These are phyloP conservation scores for Tenthredo notha DNA, from an alignment of 2,888 invertebrate genomes.

Conservation along the genomic window DNA sequence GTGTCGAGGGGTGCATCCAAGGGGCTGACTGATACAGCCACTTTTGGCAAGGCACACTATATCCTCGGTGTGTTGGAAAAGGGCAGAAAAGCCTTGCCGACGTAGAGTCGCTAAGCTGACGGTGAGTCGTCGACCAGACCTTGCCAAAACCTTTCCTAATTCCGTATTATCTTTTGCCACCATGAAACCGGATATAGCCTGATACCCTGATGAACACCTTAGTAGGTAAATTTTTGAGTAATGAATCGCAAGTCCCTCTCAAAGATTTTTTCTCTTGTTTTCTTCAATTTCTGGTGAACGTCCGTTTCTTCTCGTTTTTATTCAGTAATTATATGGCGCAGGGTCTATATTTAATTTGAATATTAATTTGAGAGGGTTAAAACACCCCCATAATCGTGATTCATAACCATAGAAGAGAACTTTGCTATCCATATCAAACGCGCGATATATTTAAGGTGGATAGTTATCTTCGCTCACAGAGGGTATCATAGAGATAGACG, in stretches of 20 bases:
- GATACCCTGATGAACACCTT: background rate
- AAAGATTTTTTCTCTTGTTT: background rate
- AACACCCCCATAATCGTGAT: background rate
- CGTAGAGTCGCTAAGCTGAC: conserved; percentile 29
- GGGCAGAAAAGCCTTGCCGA: background rate
- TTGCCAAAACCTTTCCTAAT: conserved; percentile 49
- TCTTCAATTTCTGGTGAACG: background rate
- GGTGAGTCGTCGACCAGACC: conserved; percentile 9
- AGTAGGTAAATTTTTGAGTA: background rate
- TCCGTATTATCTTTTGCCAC: conserved; percentile 48
- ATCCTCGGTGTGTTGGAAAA: background rate
- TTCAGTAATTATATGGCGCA: background rate
- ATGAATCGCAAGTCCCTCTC: background rate
- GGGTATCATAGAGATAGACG: conserved; percentile 16
- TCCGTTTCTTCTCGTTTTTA: background rate
- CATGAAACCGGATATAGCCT: background rate
- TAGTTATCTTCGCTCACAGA: conserved; percentile 2
- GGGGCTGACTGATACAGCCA: conserved; percentile 29
- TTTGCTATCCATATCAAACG: background rate
- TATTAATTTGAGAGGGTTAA: background rate
- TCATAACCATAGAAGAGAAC: conserved; percentile 10
- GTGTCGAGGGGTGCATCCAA: conserved; percentile 9
- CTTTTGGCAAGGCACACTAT: conserved; percentile 18
- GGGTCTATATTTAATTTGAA: background rate
- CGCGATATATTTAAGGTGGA: conserved; percentile 25